Conservation (phyloP, 2,888 invertebrate species). For the Brassicogethes aeneus region DNA sequence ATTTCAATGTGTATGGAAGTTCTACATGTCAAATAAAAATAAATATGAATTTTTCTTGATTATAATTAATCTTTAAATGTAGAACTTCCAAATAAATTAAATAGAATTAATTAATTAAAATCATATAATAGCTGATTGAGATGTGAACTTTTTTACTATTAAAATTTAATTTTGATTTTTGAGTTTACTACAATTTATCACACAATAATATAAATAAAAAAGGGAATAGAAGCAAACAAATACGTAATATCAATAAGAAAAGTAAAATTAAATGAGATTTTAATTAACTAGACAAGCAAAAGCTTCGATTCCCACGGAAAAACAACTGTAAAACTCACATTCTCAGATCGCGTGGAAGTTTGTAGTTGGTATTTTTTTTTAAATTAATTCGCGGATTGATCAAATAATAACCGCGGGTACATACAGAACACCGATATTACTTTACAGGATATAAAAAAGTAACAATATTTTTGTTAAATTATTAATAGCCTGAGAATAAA, state of each 20-base stretch:
- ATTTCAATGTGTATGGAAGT: constrained; percentile 15
- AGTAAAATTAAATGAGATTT: constrained; percentile 16
- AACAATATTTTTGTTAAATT: no score
- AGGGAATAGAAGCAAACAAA: constrained; percentile 40
- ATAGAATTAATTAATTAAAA: constrained; percentile 9
- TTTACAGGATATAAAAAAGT: no score
- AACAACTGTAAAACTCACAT: constrained; percentile 32
- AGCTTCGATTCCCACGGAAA: constrained; percentile 30
- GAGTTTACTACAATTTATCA: constrained; percentile 6
- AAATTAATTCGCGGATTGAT: no score
- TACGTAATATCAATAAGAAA: constrained; percentile 14
- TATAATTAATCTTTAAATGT: constrained; percentile 18
- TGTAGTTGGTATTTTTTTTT: no score
- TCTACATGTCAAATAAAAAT: constrained; percentile 18
- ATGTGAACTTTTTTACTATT: constrained; percentile 34
- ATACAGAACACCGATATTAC: no score
- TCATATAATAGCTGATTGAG: constrained; percentile 26
- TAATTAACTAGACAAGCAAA: constrained; percentile 14
- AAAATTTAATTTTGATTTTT: constrained; percentile 7
- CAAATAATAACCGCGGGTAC: no score
- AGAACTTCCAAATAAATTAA: constrained; percentile 26
- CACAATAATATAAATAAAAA: constrained; percentile 10
- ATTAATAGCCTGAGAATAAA: no score
- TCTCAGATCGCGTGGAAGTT: constrained; percentile 26
- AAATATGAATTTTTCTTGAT: constrained; percentile 6